These are phyloP conservation scores for Gallinago solitaria DNA, from an alignment of 2,797 vertebrate species.

Conservation along the genomic window DNA sequence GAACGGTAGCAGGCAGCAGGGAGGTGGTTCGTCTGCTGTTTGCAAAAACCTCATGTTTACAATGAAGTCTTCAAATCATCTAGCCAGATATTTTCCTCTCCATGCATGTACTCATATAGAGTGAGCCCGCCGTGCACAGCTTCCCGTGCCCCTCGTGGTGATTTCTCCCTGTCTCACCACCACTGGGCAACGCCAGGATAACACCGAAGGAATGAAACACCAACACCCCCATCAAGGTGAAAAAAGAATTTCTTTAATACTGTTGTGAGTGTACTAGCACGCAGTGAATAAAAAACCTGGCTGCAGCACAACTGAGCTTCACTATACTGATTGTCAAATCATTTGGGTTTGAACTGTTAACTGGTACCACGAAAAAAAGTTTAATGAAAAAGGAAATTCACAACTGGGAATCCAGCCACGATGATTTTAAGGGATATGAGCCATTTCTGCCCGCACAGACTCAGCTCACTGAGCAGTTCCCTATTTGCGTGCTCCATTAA, in stretches of 20 bases:
- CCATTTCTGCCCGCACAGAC: neutral
- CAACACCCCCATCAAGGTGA: neutral
- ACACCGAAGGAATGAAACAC: neutral
- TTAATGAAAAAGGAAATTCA: neutral
- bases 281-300: neutral
- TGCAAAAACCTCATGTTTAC: neutral
- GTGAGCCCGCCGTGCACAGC: neutral
- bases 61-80: neutral
- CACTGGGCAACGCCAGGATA: neutral
- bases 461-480: neutral
- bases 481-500: neutral
- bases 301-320: neutral
- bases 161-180: neutral
- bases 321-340: neutral
- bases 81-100: neutral
- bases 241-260: neutral
- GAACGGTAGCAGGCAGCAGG: neutral
- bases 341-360: neutral
- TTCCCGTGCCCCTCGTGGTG: neutral
- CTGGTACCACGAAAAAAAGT: neutral
- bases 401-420: neutral
- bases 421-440: neutral
- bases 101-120: neutral
- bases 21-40: neutral
- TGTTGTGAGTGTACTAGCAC: fast-evolving